Percentiles rank a stretch among this genome's conserved stretches.
phyloP scores from a whole-genome alignment of 53 echinoderm and acorn worm species.

The Stichopus horrens region DNA sequence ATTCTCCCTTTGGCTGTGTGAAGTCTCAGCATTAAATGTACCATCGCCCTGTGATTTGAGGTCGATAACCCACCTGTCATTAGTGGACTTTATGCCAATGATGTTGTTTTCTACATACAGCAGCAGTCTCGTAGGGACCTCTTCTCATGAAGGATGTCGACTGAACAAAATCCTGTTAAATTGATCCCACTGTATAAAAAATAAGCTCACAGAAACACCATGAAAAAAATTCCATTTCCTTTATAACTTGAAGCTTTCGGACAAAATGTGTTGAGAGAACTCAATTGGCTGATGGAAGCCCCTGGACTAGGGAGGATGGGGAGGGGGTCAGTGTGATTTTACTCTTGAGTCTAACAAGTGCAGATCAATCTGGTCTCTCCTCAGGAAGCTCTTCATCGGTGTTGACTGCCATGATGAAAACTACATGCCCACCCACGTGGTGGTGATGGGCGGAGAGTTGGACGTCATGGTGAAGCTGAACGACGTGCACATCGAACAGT shows the following conservation, averaged over 20 bases:
- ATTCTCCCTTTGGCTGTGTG: too few relatives aligned
- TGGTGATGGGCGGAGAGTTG: slow-evolving; percentile 85
- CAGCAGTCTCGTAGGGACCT: too few relatives aligned
- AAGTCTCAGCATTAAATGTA: too few relatives aligned
- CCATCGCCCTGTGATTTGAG: too few relatives aligned
- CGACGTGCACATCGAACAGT: slow-evolving; percentile 82
- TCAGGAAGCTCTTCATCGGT: slow-evolving; percentile 75
- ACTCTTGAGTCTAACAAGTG: background rate
- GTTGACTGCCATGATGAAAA: slow-evolving; percentile 91
- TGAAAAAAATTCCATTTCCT: too few relatives aligned
- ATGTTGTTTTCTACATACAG: too few relatives aligned
- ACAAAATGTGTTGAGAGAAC: background rate
- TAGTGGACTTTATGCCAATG: too few relatives aligned
- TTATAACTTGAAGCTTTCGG: background rate
- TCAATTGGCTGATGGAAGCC: background rate
- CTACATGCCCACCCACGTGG: slow-evolving; percentile 85
- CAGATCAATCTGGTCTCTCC: background rate
- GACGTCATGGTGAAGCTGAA: slow-evolving; percentile 81
- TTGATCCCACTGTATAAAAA: too few relatives aligned
- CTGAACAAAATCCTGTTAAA: too few relatives aligned
- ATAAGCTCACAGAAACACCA: too few relatives aligned
- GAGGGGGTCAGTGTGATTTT: background rate
- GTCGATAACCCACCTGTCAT: too few relatives aligned
- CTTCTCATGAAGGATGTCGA: too few relatives aligned
- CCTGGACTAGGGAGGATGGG: background rate